Evolutionary conservation across 2,888 invertebrate species (phyloP).

Genomic region (Drosophila kanekoi): DNA sequence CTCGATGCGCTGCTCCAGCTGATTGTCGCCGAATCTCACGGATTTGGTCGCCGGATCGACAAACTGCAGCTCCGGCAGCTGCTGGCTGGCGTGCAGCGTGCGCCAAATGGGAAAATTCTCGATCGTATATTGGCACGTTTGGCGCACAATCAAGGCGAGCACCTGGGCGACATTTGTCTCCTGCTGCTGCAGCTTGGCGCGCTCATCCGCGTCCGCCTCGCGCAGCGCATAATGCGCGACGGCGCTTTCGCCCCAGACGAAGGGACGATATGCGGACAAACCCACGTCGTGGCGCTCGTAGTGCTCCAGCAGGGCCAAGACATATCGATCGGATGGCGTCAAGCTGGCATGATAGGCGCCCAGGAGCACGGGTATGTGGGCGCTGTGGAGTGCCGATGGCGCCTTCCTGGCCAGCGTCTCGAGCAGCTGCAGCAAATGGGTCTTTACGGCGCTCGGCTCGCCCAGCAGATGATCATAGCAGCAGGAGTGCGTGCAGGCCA

Average conservation of each 20-base stretch:
- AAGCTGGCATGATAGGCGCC: conserved; percentile 92
- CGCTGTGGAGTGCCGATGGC: conserved; percentile 87
- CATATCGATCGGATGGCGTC: conserved; percentile 89
- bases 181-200: conserved; percentile 87
- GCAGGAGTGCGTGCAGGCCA: conserved; percentile 91
- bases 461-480: conserved; percentile 90
- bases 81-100: conserved; percentile 85
- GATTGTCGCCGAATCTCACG: conserved; percentile 74
- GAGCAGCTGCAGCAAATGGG: conserved; percentile 88
- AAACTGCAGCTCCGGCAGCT: conserved; percentile 79
- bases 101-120: conserved; percentile 89
- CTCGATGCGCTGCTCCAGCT: conserved; percentile 80
- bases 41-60: conserved; percentile 61
- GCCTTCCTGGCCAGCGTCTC: conserved; percentile 88
- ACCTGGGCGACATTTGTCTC: conserved; percentile 91
- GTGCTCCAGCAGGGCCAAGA: conserved; percentile 88
- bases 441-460: conserved; percentile 86
- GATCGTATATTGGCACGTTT: conserved; percentile 89
- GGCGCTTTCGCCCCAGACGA: conserved; percentile 93
- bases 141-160: conserved; percentile 89
- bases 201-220: conserved; percentile 85
- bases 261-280: conserved; percentile 90
- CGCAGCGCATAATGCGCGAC: conserved; percentile 90
- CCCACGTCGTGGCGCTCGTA: conserved; percentile 90
- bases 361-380: conserved; percentile 91